Evolutionary conservation across 37 sponge, comb jelly and placozoan genomes (phyloP).

Genomic region (Agelas oroides): DNA sequence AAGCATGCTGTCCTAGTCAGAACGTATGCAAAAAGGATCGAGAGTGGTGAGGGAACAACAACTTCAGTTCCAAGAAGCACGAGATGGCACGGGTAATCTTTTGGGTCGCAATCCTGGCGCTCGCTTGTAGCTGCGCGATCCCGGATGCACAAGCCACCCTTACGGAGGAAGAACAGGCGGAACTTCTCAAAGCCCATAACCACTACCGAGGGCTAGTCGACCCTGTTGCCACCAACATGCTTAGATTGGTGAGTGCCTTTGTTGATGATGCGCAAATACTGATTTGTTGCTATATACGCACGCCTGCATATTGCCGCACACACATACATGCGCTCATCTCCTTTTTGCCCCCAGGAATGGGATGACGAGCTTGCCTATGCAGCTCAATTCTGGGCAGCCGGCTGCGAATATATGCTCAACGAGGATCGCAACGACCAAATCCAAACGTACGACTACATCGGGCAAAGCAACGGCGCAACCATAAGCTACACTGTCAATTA

Average conservation of each 20-base stretch:
- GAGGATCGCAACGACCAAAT: conserved; percentile 40
- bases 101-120: too few species aligned
- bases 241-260: conserved; percentile 33
- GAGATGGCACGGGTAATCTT: too few species aligned
- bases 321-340: too few species aligned
- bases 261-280: too few species aligned
- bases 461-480: conserved; percentile 12
- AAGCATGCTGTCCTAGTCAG: too few species aligned
- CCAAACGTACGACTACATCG: conserved; percentile 23
- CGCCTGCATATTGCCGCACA: too few species aligned
- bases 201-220: conserved; percentile 32
- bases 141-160: neutral
- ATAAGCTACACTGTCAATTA: conserved; percentile 58
- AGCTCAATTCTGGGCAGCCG: conserved; percentile 58
- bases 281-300: too few species aligned
- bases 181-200: conserved; percentile 55
- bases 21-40: too few species aligned
- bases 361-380: conserved; percentile 57
- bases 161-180: conserved; percentile 39
- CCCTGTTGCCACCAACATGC: conserved; percentile 59
- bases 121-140: too few species aligned
- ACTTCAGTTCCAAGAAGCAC: too few species aligned
- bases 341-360: conserved; percentile 39
- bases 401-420: conserved; percentile 35
- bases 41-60: too few species aligned